Base-by-base conservation (phyloP, 2,888 invertebrate genomes). In the Cynaeus angustus region DNA sequence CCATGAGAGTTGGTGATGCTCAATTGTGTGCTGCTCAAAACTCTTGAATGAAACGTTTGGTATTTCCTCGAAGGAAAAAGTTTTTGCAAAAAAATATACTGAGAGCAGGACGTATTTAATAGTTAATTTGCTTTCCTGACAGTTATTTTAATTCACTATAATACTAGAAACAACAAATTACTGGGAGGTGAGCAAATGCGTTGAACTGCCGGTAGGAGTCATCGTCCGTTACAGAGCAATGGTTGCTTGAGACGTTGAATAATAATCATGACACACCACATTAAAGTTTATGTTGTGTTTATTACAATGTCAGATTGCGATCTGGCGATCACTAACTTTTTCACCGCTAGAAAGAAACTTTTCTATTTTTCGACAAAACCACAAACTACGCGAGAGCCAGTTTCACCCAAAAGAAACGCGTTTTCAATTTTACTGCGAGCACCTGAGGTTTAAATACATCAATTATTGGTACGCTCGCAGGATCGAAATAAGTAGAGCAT, bases 211-310 rank as follows among this genome's bases (percentile, higher is more conserved):
- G 37, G 61, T 26, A 61, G 66, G 66, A 70, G 70, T 70, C 70
- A 70, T 70, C 70, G 70, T 55, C 70, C 70, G 70, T 70, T 66
- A 70, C 70, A 70, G 66, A 69, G 69, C 69, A 69, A 50, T 65
- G 69, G 45, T 59, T 59, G 46, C 52, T 67, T 9, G 52, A 66
- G 66, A 66, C 58, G 46, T 38, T 48, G 65, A 65, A 65, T 65
- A 48, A 66, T 58, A 66, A 66, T 66, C 55, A 37, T 48, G 50
- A 48, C 58, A 56, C 16, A 41, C 38, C 38, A 50, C 16, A 58
- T 50, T 56, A 48, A 56, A 10, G 41, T 48, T 58, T 30, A 55
- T 55, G 41, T 55, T 38, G 55, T 38, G 55, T 37, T 38, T 28
- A 50, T 53, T 53, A 46, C 46, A 46, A 46, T 26, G 46, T n/a